Conservation (phyloP, 2,797 vertebrate genomes). For the Perdix hodgsoniae region DNA sequence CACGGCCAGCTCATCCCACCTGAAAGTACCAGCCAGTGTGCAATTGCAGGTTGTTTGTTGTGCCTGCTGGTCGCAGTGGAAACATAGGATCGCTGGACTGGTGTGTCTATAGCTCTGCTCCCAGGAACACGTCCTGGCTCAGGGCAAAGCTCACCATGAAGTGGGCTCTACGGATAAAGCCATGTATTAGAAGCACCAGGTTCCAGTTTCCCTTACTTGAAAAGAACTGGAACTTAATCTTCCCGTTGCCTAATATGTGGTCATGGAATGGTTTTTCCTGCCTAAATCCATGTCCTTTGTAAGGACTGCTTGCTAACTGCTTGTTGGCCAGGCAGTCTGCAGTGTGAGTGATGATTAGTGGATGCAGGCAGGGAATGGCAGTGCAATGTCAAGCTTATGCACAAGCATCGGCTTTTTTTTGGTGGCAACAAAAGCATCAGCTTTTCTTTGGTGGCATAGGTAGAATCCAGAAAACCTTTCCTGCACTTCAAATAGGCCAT, state of each 20-base stretch:
- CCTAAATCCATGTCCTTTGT: not conserved
- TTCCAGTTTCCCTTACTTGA: not conserved
- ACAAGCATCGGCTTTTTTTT: not conserved
- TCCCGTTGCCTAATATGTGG: not conserved
- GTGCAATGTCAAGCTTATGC: not conserved
- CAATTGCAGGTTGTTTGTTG: not conserved
- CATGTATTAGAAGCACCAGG: not conserved
- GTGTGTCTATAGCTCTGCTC: not conserved
- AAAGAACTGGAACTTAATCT: not conserved
- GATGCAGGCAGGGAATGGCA: not conserved
- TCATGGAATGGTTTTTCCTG: not conserved
- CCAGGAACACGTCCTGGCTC: not conserved
- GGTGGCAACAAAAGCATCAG: not conserved
- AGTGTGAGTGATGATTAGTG: not conserved
- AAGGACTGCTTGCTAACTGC: not conserved
- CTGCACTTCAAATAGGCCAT: not conserved
- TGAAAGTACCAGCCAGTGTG: not conserved
- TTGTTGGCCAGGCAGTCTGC: not conserved
- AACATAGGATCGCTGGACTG: not conserved
- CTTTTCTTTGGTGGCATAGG: not conserved
- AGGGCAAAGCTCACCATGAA: not conserved
- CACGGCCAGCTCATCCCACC: too few relatives aligned
- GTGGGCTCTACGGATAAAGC: not conserved
- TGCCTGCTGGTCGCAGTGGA: not conserved
- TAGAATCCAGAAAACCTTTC: not conserved